Evolutionary conservation across 23 tunicate genomes (phyloP), one percentile per base, ranked within the genome.

Genomic region (Halocynthia aurantium): DNA sequence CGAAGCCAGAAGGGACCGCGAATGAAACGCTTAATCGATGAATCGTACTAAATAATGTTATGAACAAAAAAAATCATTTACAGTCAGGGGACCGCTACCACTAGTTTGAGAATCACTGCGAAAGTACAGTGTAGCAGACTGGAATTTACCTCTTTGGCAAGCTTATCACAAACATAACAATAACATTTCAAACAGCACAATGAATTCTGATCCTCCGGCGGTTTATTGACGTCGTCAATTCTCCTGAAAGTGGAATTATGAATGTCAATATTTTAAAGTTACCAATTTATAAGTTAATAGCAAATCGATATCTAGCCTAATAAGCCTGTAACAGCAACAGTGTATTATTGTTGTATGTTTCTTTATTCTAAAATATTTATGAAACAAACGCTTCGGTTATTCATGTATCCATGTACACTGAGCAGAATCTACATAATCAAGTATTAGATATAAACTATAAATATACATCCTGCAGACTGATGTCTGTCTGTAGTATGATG

Each of bases 91-190:
- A 58, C 17, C 63, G 63, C 17, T 58, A 58, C 4, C 63, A 13
- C 2, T 58, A 58, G 15, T n/a, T 13, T 13, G 63, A 58, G 15
- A n/a, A n/a, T 5, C 17, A 15, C 15, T 58, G 17, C n/a, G 17
- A 58, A 0, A 15, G 17, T 1, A 15, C 17, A 12, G 2, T 60
- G 72, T 13, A 58, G 73, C 17, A 13, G 10, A 57, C 15, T 57
- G 18, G n/a, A 17, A 11, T 55, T 65, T 67, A 88, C 94, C 87
- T 83, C 67, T 51, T 51, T 15, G n/a, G 97, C 90, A 10, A 77
- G 55, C 56, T 76, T 85, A 66, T 90, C 97, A 63, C 97, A 90
- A 63, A 90, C 78, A 72, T 85, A 90, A 56, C 97, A 90, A 60
- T 70, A 90, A 63, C 97, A 90, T 63, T 90, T 90, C 22, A 80